Evolutionary conservation across 2,888 invertebrate genomes (phyloP), one percentile per base, ranked within the genome.

Genomic region (Hydriomena furcata): DNA sequence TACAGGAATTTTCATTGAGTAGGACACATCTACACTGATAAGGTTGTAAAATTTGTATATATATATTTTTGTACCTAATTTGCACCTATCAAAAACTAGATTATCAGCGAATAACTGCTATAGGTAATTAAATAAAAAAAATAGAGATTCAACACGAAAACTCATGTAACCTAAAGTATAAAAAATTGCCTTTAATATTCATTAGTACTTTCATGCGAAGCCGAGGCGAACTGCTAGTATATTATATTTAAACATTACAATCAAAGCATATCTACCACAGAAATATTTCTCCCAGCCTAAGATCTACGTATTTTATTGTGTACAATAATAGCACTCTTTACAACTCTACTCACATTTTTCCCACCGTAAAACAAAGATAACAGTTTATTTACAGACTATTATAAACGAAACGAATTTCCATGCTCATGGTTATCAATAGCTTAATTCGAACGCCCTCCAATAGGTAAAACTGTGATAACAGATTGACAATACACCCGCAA

Each of bases 401-500:
- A 28, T 36, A 37, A 40, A 27, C 30, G 45, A 51, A 54, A 55
- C 41, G 27, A 41, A 54, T 60, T 43, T 52, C 23, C 44, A 56
- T 35, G 47, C 42, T 62, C 60, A 52, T 62, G 60, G 65, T 61
- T 70, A 73, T 69, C 63, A 67, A 52, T 64, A 60, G 44, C 65
- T 69, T 63, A 66, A 70, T 68, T 66, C 65, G 42, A 60, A 66
- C 60, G 63, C 65, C 65, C 68, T 65, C 71, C 58, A 70, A 64
- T 73, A 70, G 64, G 67, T 69, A 68, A 68, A 72, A 63, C 12
- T 63, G 53, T 73, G 78, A 78, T 75, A 78, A 76, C 68, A 69
- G 49, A 66, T 75, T 76, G 71, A 56, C 50, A 47, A 58, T 53
- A 32, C 43, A 47, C 44, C 37, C 51, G 51, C 52, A 32, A 32